Conservation (phyloP, 30 jellyfish, hydroid and myxozoan species). For the Clytia hemisphaerica region DNA sequence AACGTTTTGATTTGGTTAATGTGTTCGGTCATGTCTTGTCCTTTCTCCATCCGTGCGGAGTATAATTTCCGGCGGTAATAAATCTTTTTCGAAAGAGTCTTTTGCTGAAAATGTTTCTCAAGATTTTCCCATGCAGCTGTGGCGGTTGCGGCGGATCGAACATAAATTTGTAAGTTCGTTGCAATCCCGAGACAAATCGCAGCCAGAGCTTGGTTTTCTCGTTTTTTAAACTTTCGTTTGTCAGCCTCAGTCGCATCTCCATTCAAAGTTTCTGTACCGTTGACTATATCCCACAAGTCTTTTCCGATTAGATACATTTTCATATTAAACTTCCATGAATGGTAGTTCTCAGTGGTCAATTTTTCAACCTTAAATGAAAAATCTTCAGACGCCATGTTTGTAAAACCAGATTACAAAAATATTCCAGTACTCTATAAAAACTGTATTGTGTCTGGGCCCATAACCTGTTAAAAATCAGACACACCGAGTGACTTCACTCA, state of each 20-base stretch:
- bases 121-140: slow-evolving; percentile 71
- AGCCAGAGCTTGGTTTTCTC: slow-evolving; percentile 35
- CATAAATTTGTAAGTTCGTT: slow-evolving; percentile 31
- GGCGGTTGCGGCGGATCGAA: slow-evolving; percentile 45
- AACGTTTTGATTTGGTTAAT: slow-evolving; percentile 23
- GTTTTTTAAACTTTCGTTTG: slow-evolving; percentile 3
- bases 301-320: slow-evolving; percentile 29
- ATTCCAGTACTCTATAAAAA: no score
- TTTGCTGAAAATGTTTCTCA: slow-evolving; percentile 36
- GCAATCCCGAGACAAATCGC: slow-evolving; percentile 34
- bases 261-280: slow-evolving; percentile 21
- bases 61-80: slow-evolving; percentile 40
- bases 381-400: no score
- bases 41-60: slow-evolving; percentile 39
- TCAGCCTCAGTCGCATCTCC: slow-evolving; percentile 15
- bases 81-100: slow-evolving; percentile 37
- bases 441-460: no score
- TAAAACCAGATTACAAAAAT: no score
- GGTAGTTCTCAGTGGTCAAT: slow-evolving; percentile 24
- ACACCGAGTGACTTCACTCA: no score
- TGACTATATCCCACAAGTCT: slow-evolving; percentile 39
- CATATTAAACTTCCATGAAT: slow-evolving; percentile 33
- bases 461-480: no score
- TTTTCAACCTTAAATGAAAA: slow-evolving; percentile 27
- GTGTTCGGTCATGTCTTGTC: slow-evolving; percentile 31